A percentile compares a stretch with the other conserved stretches of the same genome.
phyloP scores from a whole-genome alignment of 2,888 invertebrate genomes.

The Exephanes ischioxanthus region DNA sequence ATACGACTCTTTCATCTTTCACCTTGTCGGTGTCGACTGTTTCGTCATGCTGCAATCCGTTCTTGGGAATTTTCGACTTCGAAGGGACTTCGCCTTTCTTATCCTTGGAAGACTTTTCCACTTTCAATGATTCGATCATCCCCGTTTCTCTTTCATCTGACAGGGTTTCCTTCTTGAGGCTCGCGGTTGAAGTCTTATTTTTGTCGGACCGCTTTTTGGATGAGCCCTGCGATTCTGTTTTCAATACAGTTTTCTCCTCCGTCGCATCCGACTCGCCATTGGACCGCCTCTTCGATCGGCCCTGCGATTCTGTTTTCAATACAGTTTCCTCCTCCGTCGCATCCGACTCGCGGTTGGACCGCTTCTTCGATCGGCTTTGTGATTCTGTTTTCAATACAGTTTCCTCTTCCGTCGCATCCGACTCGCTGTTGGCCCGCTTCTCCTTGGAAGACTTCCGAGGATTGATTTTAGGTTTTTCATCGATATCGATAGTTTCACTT shows the following conservation, averaged over 20 bases:
- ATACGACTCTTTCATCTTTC: not conserved
- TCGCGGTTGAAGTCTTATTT: not conserved
- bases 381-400: not conserved
- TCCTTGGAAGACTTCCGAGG: not conserved
- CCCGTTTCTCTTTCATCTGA: not conserved
- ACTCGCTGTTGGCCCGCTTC: not conserved
- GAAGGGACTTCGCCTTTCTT: constrained; percentile 9
- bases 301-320: not conserved
- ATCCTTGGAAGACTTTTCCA: constrained; percentile 7
- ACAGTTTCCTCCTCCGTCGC: not conserved
- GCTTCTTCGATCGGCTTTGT: not conserved
- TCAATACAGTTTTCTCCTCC: not conserved
- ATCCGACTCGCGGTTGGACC: not conserved
- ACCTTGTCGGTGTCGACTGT: not conserved
- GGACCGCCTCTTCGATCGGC: not conserved
- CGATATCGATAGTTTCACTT: constrained; percentile 8
- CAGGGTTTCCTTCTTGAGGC: not conserved
- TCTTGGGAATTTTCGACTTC: not conserved
- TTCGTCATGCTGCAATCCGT: not conserved
- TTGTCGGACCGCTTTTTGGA: not conserved
- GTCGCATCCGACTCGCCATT: not conserved
- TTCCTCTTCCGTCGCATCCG: constrained; percentile 10
- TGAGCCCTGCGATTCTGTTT: not conserved
- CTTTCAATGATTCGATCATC: not conserved
- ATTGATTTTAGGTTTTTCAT: not conserved